Conservation (phyloP, 2,888 invertebrate genomes). For the Agrochola macilenta region DNA sequence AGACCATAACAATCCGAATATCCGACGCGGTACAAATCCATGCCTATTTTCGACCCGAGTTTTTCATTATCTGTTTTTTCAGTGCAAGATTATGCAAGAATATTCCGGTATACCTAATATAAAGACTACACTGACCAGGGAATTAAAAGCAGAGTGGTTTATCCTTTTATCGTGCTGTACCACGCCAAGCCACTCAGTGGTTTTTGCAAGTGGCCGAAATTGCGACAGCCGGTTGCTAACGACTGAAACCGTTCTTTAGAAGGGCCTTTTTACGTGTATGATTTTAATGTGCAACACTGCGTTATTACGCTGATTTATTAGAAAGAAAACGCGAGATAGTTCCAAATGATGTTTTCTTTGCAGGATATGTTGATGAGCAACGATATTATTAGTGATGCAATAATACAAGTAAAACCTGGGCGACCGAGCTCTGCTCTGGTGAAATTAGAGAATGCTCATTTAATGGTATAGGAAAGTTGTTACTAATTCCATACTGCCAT, state of each 20-base stretch:
- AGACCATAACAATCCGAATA: neutral
- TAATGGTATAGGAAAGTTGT: too few species aligned
- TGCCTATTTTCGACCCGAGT: neutral
- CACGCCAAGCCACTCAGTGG: slow-evolving; percentile 23
- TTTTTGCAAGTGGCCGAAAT: slow-evolving; percentile 25
- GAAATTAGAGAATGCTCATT: too few species aligned
- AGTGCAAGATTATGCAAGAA: slow-evolving; percentile 27
- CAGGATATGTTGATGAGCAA: neutral
- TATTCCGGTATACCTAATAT: slow-evolving; percentile 36
- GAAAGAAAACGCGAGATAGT: too few species aligned
- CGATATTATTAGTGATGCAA: neutral
- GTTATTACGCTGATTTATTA: neutral
- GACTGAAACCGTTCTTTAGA: slow-evolving; percentile 6
- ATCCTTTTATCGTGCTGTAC: slow-evolving; percentile 53
- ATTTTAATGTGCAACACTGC: neutral
- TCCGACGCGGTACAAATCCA: neutral
- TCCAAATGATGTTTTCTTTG: neutral
- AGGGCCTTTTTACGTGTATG: neutral
- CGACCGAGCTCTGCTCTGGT: too few species aligned
- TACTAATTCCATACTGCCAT: too few species aligned
- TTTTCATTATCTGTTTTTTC: slow-evolving; percentile 37
- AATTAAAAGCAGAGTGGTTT: slow-evolving; percentile 50
- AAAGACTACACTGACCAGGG: slow-evolving; percentile 33
- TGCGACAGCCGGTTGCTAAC: neutral
- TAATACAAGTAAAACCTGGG: neutral